Percentiles rank a stretch among this genome's conserved stretches.
Evolutionary conservation across 2,797 vertebrate species (phyloP).

Genomic region (Ispidina picta): DNA sequence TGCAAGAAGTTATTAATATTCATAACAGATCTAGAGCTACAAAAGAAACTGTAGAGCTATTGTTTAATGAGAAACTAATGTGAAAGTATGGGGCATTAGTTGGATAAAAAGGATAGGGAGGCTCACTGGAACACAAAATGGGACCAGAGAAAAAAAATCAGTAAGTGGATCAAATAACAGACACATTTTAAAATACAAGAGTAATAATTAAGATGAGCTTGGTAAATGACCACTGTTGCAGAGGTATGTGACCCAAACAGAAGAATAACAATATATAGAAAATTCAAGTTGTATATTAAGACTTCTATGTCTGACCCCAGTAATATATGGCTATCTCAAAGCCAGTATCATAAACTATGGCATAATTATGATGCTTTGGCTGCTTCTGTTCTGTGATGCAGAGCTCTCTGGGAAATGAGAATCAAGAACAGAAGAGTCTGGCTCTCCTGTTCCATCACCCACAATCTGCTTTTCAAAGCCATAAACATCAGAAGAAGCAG

Average conservation of each 20-base stretch:
- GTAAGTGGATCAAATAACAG: constrained; percentile 52
- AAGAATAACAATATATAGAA: background rate
- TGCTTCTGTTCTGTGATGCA: background rate
- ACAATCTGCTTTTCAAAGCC: background rate
- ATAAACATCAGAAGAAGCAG: background rate
- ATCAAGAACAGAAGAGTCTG: background rate
- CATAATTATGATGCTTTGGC: background rate
- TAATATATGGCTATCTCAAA: background rate
- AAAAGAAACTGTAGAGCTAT: constrained; percentile 73
- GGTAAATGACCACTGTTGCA: background rate
- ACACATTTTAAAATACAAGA: constrained; percentile 27
- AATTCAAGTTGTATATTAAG: background rate
- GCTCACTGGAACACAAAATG: constrained; percentile 28
- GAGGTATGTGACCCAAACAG: background rate
- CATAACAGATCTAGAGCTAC: constrained; percentile 73
- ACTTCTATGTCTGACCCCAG: background rate
- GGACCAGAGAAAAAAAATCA: constrained; percentile 62
- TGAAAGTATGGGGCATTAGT: constrained; percentile 63
- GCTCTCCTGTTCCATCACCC: background rate
- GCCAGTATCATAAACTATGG: background rate
- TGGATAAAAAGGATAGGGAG: constrained; percentile 77
- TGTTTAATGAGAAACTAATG: constrained; percentile 75
- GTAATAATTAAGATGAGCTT: constrained; percentile 21
- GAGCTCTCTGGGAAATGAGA: background rate
- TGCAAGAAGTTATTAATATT: constrained; percentile 81